A percentile compares a stretch with the other conserved stretches of the same genome.
These are phyloP conservation scores for Rhinolophus sinicus DNA, from an alignment of 2,113 vertebrate genomes.

Conservation along the genomic window DNA sequence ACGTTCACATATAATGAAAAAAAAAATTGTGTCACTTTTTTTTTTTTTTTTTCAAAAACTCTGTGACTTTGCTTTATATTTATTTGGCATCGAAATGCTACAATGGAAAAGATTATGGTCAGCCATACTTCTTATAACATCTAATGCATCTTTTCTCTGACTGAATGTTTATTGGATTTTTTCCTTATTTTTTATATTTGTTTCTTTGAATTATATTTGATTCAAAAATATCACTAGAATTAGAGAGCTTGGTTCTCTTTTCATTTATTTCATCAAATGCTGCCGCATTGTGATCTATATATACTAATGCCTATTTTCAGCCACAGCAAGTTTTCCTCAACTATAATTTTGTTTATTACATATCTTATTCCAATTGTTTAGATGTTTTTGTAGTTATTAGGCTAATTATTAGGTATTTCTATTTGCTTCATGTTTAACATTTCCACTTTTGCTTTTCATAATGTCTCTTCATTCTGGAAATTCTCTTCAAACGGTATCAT, in stretches of 20 bases:
- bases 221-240: neutral
- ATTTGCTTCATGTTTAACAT: neutral
- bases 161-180: neutral
- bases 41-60: neutral
- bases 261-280: neutral
- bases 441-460: neutral
- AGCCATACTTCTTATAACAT: neutral
- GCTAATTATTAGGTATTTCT: neutral
- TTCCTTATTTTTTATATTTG: neutral
- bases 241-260: neutral
- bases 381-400: neutral
- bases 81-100: neutral
- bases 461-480: neutral
- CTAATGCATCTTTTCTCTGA: neutral
- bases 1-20: neutral
- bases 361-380: neutral
- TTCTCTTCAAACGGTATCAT: neutral
- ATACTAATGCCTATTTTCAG: neutral
- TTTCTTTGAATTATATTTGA: slow-evolving; percentile 30
- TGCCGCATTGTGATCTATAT: neutral
- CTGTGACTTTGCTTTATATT: neutral
- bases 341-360: neutral
- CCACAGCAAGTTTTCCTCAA: neutral
- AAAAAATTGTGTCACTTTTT: neutral
- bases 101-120: neutral